A percentile compares a stretch with the other conserved stretches of the same genome.
Evolutionary conservation across 2,888 invertebrate species (phyloP).

Genomic region (Cryptosula pallasiana): DNA sequence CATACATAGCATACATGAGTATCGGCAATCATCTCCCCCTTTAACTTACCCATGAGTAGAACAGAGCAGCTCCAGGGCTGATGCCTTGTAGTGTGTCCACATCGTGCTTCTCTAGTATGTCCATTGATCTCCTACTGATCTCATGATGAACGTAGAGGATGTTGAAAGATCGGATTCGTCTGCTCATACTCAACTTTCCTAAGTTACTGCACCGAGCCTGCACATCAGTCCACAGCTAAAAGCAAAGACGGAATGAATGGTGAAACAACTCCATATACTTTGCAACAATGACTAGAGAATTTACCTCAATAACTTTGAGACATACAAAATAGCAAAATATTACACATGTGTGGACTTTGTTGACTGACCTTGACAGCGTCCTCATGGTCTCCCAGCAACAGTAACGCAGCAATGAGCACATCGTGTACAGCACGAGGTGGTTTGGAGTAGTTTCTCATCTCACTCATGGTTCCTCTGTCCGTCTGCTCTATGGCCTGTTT

Average conservation of each 20-base stretch:
- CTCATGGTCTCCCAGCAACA: conserved; percentile 23
- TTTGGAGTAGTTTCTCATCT: conserved; percentile 23
- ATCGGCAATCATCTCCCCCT: too few species aligned
- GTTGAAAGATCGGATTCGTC: conserved; percentile 17
- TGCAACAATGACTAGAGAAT: too few species aligned
- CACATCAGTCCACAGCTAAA: conserved; percentile 18
- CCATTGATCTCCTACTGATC: conserved; percentile 16
- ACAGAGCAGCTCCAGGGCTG: conserved; percentile 19
- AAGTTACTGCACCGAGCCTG: conserved; percentile 8
- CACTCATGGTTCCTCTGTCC: conserved; percentile 23
- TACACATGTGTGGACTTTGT: too few species aligned
- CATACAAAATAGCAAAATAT: too few species aligned
- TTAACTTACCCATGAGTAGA: conserved; percentile 24
- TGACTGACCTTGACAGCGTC: conserved; percentile 5
- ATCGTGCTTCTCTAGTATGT: conserved; percentile 14
- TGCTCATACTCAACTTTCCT: conserved; percentile 16
- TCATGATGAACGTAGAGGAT: conserved; percentile 20
- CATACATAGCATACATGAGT: too few species aligned
- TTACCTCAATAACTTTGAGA: too few species aligned
- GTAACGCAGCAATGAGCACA: background rate
- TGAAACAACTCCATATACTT: too few species aligned
- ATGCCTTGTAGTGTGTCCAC: background rate
- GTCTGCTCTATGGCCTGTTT: conserved; percentile 20
- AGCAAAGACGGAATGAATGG: background rate
- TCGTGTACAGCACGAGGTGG: conserved; percentile 22